These are phyloP conservation scores for Parotocinclus haroldoi DNA, from an alignment of 2,797 vertebrate species.

Conservation along the genomic window DNA sequence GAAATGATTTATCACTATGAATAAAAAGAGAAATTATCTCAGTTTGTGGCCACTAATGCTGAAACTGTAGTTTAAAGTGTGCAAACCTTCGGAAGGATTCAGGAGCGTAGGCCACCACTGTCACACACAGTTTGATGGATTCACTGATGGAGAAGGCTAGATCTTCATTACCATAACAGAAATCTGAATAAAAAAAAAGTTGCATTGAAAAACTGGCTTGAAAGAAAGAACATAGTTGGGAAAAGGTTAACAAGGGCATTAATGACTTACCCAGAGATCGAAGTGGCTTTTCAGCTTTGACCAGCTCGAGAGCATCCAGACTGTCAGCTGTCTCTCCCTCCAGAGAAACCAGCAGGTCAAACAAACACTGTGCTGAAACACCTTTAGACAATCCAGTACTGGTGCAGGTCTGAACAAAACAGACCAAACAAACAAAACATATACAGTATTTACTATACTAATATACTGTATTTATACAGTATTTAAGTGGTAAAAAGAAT, in stretches of 20 bases:
- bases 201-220: background rate
- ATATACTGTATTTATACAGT: no score
- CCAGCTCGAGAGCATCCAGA: slow-evolving; percentile 91
- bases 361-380: slow-evolving; percentile 94
- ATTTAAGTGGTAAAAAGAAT: no score
- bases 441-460: no score
- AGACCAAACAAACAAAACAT: no score
- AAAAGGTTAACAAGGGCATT: background rate
- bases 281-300: slow-evolving; percentile 95
- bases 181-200: slow-evolving; percentile 74
- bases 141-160: slow-evolving; percentile 95
- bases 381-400: slow-evolving; percentile 85
- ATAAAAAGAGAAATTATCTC: no score
- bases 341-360: slow-evolving; percentile 92
- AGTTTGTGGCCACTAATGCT: no score
- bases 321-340: slow-evolving; percentile 91
- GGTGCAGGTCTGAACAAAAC: slow-evolving; percentile 66
- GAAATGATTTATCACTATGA: no score
- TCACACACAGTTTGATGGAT: slow-evolving; percentile 96
- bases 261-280: slow-evolving; percentile 85
- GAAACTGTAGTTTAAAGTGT: background rate
- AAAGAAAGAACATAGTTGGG: background rate
- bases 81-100: slow-evolving; percentile 95
- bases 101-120: slow-evolving; percentile 93
- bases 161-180: slow-evolving; percentile 98